Conservation (phyloP, 2,797 vertebrate genomes). For the Danio jaintianensis region DNA sequence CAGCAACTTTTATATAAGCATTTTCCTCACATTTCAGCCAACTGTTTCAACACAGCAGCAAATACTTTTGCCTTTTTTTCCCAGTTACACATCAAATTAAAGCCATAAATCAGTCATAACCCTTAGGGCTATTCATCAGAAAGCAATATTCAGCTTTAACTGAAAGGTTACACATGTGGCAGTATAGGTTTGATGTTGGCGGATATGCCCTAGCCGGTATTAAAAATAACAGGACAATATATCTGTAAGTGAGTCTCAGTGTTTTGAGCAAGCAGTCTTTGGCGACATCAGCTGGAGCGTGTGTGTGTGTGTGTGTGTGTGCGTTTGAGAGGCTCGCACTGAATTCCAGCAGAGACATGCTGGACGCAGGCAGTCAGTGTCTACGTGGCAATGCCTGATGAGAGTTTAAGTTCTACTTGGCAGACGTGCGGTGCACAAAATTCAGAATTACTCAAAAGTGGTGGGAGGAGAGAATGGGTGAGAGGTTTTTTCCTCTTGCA, state of each 20-base stretch:
- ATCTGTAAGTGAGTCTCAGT: constrained; percentile 5
- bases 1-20: background rate
- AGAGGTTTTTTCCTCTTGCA: constrained; percentile 33
- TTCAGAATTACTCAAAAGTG: constrained; percentile 48
- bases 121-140: background rate
- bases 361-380: constrained; percentile 56
- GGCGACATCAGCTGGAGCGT: constrained; percentile 25
- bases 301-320: constrained; percentile 47
- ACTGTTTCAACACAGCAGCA: background rate
- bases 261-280: constrained; percentile 19
- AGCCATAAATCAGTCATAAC: background rate
- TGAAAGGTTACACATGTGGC: constrained; percentile 2
- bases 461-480: constrained; percentile 33
- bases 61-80: background rate
- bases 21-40: background rate
- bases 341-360: constrained; percentile 73
- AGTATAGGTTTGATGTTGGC: constrained; percentile 6
- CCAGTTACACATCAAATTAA: background rate
- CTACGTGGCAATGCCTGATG: constrained; percentile 65
- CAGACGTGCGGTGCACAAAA: constrained; percentile 48
- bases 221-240: constrained; percentile 35
- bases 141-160: background rate
- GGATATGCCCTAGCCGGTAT: background rate
- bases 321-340: constrained; percentile 51
- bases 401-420: constrained; percentile 64